Evolutionary conservation across 2,888 invertebrate genomes (phyloP), one percentile per base, ranked within the genome.

Genomic region (Trimorus sp.): DNA sequence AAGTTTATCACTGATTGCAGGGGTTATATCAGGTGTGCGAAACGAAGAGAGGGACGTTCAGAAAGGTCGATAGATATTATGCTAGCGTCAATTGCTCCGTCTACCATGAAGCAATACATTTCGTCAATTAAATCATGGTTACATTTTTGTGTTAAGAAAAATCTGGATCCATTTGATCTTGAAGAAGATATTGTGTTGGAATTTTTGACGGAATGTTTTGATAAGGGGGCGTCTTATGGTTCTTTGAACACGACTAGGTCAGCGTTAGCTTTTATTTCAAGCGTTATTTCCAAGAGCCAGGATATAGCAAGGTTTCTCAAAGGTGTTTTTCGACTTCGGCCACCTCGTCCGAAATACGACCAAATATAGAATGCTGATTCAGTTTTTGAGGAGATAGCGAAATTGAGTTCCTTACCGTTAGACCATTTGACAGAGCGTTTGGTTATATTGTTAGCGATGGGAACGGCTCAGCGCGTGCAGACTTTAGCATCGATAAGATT

Each of bases 11-110:
- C 75, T 88, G 85, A 84, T 86, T 69, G 88, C 82, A 66, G 88
- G 84, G 11, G 76, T 42, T 54, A 85, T 89, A 84, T 89, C 86
- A 26, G 84, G 48, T n/a, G n/a, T n/a, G n/a, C n/a, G n/a, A n/a
- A 16, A 63, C 54, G 63, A 16, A 16, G 8, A 51, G 60, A 62
- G 53, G 42, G 3, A 11, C 73, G 9, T 65, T 66, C 54, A 49
- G 48, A 3, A 26, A 40, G 40, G 26, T n/a, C 2, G 4, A 51
- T 70, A 40, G 8, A 15, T 9, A 26, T 42, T 1, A 16, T 36
- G 0, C 7, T 59, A 14, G 59, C 58, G 0, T 15, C 69, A 1
- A 9, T 45, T 9, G 11, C 60, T 2, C 40, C 49, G 7, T 58
- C 58, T 0, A n/a, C n/a, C n/a, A n/a, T n/a, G n/a, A n/a, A n/a